Evolutionary conservation across 1,140 invertebrate species (phyloP).

Genomic region (Rhagoletis pomonella): DNA sequence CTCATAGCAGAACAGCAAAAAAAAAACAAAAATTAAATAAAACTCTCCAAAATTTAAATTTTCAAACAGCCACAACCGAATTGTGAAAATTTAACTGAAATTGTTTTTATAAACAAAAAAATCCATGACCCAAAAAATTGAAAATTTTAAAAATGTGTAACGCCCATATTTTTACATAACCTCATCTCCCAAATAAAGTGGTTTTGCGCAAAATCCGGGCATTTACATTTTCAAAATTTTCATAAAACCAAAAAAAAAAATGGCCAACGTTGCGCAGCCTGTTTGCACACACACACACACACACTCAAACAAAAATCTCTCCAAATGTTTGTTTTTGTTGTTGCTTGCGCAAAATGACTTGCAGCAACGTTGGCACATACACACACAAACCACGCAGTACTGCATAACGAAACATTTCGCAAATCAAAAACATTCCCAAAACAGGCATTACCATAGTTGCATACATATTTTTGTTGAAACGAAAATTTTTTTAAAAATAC

Average conservation of each 20-base stretch:
- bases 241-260: not conserved
- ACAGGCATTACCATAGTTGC: constrained; percentile 63
- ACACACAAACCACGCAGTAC: not conserved
- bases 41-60: constrained; percentile 60
- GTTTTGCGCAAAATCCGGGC: not conserved
- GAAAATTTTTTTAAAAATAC: not conserved
- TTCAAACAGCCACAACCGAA: constrained; percentile 35
- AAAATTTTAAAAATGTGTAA: not conserved
- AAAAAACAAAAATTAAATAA: constrained; percentile 8
- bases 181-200: constrained; percentile 15
- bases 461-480: constrained; percentile 2
- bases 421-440: constrained; percentile 69
- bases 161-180: not conserved
- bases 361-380: not conserved
- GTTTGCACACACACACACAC: not conserved
- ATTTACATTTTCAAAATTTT: constrained; percentile 20
- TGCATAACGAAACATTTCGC: constrained; percentile 48
- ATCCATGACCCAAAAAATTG: constrained; percentile 1
- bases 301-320: constrained; percentile 15
- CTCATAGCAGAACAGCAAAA: constrained; percentile 58
- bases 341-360: not conserved
- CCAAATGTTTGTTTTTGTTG: not conserved
- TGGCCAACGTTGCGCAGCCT: not conserved
- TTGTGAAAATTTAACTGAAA: not conserved
- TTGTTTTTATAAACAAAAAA: not conserved